phyloP scores from a whole-genome alignment of 2,888 invertebrate genomes.

The Octonoba sinensis region DNA sequence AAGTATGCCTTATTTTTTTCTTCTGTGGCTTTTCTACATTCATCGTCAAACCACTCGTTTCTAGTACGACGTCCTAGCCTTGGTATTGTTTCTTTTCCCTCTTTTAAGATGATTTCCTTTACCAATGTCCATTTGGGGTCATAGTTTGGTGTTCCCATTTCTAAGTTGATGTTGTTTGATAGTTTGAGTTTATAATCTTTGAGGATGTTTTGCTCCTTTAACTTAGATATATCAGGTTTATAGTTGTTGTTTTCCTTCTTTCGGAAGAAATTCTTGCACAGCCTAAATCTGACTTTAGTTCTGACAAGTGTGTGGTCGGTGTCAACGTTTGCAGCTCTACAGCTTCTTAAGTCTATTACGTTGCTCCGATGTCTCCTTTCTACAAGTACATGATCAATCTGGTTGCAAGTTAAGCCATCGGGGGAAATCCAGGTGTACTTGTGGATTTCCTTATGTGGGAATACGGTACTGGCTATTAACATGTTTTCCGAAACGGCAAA shows the following conservation, averaged over 20 bases:
- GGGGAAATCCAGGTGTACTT: neutral
- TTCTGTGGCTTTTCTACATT: constrained; percentile 5
- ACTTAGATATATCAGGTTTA: no score
- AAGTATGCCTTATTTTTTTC: constrained; percentile 15
- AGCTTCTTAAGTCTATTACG: constrained; percentile 4
- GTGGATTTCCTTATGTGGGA: no score
- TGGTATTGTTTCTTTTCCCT: neutral
- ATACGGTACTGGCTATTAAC: constrained; percentile 9
- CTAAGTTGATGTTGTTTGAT: neutral
- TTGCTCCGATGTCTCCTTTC: no score
- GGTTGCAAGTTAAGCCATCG: constrained; percentile 13
- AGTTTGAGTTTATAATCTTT: constrained; percentile 21
- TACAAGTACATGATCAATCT: constrained; percentile 15
- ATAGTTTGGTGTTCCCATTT: no score
- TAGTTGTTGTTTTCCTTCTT: no score
- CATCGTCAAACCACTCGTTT: constrained; percentile 16
- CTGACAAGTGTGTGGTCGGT: constrained; percentile 19
- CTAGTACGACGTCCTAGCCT: neutral
- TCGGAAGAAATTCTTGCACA: neutral
- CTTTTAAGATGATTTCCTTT: constrained; percentile 11
- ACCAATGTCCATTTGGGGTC: constrained; percentile 4
- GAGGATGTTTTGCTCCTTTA: constrained; percentile 1
- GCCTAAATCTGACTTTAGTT: neutral
- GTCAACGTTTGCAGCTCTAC: constrained; percentile 12
- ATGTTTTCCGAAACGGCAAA: constrained; percentile 18